Percentiles rank a stretch among this genome's conserved stretches.
Evolutionary conservation across 2,113 vertebrate genomes (phyloP).

Genomic region (Thamnophis sirtalis): DNA sequence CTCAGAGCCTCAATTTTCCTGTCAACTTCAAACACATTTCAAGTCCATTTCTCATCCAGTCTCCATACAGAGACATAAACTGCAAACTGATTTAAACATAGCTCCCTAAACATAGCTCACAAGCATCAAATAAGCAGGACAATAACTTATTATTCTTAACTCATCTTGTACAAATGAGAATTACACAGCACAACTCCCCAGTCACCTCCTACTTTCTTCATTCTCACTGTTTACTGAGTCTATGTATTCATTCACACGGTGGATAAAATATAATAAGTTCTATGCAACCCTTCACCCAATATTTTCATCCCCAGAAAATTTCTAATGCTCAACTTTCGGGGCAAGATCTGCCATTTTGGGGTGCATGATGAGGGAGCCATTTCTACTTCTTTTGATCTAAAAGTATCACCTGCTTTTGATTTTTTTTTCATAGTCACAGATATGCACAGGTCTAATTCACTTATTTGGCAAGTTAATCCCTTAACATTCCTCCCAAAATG

Average conservation of each 20-base stretch:
- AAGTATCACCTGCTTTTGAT: background rate
- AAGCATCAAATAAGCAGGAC: background rate
- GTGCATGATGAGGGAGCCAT: background rate
- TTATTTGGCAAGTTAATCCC: background rate
- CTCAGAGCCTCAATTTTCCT: background rate
- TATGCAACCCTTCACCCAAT: background rate
- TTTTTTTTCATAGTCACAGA: background rate
- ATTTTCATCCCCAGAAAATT: background rate
- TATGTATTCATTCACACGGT: background rate
- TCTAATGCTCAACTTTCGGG: background rate
- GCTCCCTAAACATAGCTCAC: background rate
- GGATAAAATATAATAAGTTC: background rate
- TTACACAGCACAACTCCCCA: background rate
- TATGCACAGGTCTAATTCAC: background rate
- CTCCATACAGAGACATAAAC: background rate
- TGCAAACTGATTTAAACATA: background rate
- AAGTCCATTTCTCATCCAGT: background rate
- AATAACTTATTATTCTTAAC: background rate
- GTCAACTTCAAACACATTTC: background rate
- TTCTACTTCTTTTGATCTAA: background rate
- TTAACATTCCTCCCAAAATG: background rate
- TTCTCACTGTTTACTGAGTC: background rate
- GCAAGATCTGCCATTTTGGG: background rate
- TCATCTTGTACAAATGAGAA: background rate
- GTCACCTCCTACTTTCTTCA: too few relatives aligned